A percentile compares a stretch with the other conserved stretches of the same genome.
Conservation (phyloP, 2,113 vertebrate species). For the Chrysochloris asiatica region DNA sequence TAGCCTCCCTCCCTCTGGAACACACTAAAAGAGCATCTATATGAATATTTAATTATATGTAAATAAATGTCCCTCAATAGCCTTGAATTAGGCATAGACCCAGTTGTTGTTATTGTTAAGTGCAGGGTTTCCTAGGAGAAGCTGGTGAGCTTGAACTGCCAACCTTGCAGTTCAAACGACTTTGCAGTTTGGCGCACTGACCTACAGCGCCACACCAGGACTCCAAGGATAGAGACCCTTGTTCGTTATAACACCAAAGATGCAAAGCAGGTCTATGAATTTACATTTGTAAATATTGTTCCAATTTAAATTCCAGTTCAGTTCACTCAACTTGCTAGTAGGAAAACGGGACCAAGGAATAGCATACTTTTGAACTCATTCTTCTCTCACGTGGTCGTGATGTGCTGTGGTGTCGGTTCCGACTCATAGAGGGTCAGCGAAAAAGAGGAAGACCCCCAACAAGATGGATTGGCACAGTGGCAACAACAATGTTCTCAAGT, state of each 20-base stretch:
- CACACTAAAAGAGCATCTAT: background rate
- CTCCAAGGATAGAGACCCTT: background rate
- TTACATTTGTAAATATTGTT: constrained; percentile 29
- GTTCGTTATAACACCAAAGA: background rate
- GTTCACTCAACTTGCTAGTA: background rate
- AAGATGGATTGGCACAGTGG: no score
- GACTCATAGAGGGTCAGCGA: no score
- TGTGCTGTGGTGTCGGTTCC: no score
- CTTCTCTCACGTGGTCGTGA: background rate
- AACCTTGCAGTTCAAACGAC: no score
- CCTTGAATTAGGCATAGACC: no score
- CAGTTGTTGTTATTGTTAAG: no score
- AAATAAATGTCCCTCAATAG: constrained; percentile 35
- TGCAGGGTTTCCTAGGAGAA: no score
- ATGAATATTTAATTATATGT: constrained; percentile 29
- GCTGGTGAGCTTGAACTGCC: no score
- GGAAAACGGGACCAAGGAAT: background rate
- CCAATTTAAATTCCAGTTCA: background rate
- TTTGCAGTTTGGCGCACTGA: no score
- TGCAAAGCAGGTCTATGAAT: constrained; percentile 10
- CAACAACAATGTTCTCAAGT: no score
- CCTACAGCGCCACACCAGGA: no score
- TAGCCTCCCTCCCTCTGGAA: background rate
- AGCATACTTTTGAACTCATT: constrained; percentile 49
- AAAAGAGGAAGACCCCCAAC: no score